phyloP scores from a whole-genome alignment of 1,140 invertebrate species.

The Heliconius hermathena region DNA sequence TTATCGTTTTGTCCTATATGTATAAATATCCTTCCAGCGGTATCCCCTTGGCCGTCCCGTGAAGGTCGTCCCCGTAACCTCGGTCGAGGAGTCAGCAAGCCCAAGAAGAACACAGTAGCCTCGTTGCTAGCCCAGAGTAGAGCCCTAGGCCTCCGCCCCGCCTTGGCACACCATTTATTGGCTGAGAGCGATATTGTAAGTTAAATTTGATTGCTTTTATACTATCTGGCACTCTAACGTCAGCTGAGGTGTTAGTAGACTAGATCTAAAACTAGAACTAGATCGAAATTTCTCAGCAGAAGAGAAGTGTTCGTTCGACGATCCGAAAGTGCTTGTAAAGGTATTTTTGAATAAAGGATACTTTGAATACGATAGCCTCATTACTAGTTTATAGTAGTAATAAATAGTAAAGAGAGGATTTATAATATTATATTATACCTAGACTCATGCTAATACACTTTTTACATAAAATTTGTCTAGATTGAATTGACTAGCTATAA shows the following conservation, averaged over 20 bases:
- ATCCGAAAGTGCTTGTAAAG: no score
- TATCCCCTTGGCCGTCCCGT: conserved; percentile 80
- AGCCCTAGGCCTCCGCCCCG: conserved; percentile 86
- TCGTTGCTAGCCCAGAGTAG: conserved; percentile 92
- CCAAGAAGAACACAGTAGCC: conserved; percentile 95
- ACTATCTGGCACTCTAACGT: no score
- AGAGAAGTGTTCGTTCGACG: no score
- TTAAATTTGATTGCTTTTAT: not conserved
- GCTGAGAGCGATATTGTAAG: conserved; percentile 69
- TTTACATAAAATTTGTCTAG: not conserved
- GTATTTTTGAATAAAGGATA: no score
- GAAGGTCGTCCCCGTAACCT: conserved; percentile 91
- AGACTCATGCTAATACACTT: no score
- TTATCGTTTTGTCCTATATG: not conserved
- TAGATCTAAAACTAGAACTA: no score
- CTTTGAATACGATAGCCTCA: no score
- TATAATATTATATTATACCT: no score
- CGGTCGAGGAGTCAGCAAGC: conserved; percentile 91
- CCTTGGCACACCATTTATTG: conserved; percentile 81
- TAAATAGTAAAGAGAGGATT: no score
- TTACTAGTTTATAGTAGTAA: no score
- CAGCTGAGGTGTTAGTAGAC: no score
- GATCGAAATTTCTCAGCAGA: no score
- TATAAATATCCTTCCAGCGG: conserved; percentile 47
- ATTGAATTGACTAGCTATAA: not conserved